These are phyloP conservation scores for Pseudopodoces humilis DNA, from an alignment of 2,113 vertebrate species.

Conservation along the genomic window DNA sequence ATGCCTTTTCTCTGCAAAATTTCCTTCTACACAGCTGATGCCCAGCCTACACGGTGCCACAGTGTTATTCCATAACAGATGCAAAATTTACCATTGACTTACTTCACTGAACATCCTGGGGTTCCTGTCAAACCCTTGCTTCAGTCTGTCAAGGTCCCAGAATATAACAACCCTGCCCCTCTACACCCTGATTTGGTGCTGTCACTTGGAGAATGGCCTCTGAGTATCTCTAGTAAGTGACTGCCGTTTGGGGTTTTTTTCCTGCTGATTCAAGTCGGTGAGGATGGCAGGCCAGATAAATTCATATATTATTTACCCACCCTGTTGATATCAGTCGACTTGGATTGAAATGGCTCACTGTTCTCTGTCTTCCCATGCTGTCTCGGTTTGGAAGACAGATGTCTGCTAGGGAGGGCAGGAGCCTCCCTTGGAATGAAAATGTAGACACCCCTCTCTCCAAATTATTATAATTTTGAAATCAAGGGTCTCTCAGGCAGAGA, in stretches of 20 bases:
- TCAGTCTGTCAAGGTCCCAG: neutral
- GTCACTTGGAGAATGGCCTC: neutral
- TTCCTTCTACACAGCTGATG: neutral
- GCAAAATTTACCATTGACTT: neutral
- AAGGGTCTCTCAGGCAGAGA: too few species aligned
- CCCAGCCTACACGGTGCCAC: neutral
- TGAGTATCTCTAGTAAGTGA: neutral
- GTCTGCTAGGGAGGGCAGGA: too few species aligned
- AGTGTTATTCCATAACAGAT: neutral
- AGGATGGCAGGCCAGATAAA: neutral
- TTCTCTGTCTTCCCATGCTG: neutral
- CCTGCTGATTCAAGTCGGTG: neutral
- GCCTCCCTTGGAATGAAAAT: too few species aligned
- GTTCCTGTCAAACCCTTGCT: neutral
- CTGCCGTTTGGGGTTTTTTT: neutral
- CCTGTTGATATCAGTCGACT: neutral
- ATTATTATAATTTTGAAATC: too few species aligned
- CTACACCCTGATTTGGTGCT: neutral
- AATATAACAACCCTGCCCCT: neutral
- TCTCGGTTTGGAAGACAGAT: too few species aligned
- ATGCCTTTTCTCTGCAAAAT: neutral
- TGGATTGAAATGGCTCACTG: neutral
- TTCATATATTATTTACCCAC: neutral
- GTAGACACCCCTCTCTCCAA: too few species aligned
- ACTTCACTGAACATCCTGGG: neutral